Base-by-base conservation (phyloP, 2,113 vertebrate species). In the Boleophthalmus pectinirostris region DNA sequence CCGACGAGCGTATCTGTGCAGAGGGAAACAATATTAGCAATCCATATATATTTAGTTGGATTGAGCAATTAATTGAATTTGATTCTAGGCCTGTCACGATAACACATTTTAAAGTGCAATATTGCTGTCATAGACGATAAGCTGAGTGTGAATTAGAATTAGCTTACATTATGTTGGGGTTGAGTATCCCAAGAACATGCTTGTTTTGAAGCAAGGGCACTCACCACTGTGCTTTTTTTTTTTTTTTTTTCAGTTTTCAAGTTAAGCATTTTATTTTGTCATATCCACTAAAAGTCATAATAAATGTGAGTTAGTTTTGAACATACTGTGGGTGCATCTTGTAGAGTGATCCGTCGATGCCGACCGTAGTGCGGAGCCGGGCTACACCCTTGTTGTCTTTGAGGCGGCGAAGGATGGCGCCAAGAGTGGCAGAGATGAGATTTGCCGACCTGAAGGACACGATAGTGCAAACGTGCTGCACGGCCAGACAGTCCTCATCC, bases 301-400 rank as follows among this genome's bases (percentile, higher is more conserved):
- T 47, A 47, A 16, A 47, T 53, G 11, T 23, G 3, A 64, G 12
- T 13, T 47, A 16, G 14, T 29, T 4, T 33, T 16, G 18, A 21
- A 95, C 97, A 97, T 91, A 99, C 98, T 99, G 98, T 6, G 98
- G 98, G 67, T 99, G 98, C 93, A 95, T 98, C 93, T 99, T 99
- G 95, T 99, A 99, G 81, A 99, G 95, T 9, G 98, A 98, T 0
- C 98, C 98, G 0, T 99, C 98, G 0, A 99, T 96, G 25, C 97
- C 98, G 73, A 99, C 96, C 0, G 97, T 99, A 82, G 96, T 97
- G n/a, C 96, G 95, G 49, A 98, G 95, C 69, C 97, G 95, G 3
- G 92, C 93, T 0, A 93, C 89, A 14, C 95, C 94, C 86, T 96
- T 99, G 92, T 97, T 98, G 5, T 98, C 96, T 2, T 96, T 94